These are phyloP conservation scores for Hesperophylax magnus DNA, from an alignment of 1,140 invertebrate genomes.

Conservation along the genomic window DNA sequence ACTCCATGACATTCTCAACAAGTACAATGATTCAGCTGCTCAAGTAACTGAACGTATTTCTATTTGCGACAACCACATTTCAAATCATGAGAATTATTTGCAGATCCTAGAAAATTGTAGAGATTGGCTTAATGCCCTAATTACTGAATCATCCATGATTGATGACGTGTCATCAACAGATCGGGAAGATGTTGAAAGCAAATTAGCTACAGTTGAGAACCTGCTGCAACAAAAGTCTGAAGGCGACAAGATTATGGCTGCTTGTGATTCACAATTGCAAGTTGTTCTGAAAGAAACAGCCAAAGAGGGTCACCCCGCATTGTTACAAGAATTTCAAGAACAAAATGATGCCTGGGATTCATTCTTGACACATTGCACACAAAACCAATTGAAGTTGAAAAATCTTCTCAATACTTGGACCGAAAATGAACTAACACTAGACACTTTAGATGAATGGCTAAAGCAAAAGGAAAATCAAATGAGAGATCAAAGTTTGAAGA, in stretches of 20 bases:
- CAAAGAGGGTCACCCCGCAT: slow-evolving; percentile 79
- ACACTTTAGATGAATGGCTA: slow-evolving; percentile 86
- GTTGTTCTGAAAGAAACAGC: slow-evolving; percentile 85
- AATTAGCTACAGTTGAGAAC: slow-evolving; percentile 81
- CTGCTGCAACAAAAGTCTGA: slow-evolving; percentile 80
- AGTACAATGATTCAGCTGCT: slow-evolving; percentile 78
- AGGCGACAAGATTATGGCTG: slow-evolving; percentile 80
- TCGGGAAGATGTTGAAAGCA: slow-evolving; percentile 81
- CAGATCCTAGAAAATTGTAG: slow-evolving; percentile 82
- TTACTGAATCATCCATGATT: slow-evolving; percentile 77
- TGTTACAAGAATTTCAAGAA: slow-evolving; percentile 83
- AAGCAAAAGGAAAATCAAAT: slow-evolving; percentile 87
- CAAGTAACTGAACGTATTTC: slow-evolving; percentile 79
- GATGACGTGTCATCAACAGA: slow-evolving; percentile 80
- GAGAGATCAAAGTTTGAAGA: slow-evolving; percentile 92
- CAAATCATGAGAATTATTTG: slow-evolving; percentile 86
- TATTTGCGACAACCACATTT: slow-evolving; percentile 79
- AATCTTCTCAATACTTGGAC: slow-evolving; percentile 83
- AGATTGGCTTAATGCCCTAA: slow-evolving; percentile 81
- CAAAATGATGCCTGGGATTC: slow-evolving; percentile 83
- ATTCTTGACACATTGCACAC: slow-evolving; percentile 80
- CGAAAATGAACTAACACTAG: slow-evolving; percentile 84
- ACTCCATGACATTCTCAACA: slow-evolving; percentile 77
- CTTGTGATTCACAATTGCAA: slow-evolving; percentile 80
- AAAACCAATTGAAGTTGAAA: slow-evolving; percentile 78